Evolutionary conservation across 30 jellyfish, hydroid and myxozoan genomes (phyloP).

Genomic region (Hydra vulgaris): DNA sequence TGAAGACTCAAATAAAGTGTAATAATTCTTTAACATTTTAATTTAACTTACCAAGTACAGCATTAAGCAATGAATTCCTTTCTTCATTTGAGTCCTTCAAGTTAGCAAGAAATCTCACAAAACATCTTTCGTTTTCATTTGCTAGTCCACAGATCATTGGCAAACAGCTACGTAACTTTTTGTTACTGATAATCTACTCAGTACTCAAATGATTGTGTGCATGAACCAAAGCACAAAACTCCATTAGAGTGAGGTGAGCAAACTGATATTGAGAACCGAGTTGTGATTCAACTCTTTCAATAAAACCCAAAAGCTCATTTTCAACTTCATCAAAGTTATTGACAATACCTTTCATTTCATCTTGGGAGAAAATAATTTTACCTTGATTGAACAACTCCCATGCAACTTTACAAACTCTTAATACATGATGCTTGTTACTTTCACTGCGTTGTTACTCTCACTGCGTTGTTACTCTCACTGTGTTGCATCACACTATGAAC

Average conservation of each 20-base stretch:
- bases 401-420: neutral
- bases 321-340: conserved; percentile 1
- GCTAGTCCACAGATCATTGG: neutral
- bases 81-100: neutral
- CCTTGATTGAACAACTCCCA: neutral
- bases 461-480: neutral
- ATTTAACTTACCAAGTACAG: neutral
- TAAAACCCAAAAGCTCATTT: neutral
- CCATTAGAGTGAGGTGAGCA: neutral
- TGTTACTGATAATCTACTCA: neutral
- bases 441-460: neutral
- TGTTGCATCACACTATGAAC: neutral
- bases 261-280: neutral
- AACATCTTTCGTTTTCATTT: neutral
- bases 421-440: neutral
- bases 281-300: neutral
- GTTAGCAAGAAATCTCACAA: neutral
- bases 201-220: neutral
- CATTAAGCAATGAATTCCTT: neutral
- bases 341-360: neutral
- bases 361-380: neutral
- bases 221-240: neutral
- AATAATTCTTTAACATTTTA: too few relatives aligned
- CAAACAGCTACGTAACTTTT: neutral
- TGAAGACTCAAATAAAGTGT: neutral